Evolutionary conservation across 2,888 invertebrate genomes (phyloP).

Genomic region (Cheilosia urbana): DNA sequence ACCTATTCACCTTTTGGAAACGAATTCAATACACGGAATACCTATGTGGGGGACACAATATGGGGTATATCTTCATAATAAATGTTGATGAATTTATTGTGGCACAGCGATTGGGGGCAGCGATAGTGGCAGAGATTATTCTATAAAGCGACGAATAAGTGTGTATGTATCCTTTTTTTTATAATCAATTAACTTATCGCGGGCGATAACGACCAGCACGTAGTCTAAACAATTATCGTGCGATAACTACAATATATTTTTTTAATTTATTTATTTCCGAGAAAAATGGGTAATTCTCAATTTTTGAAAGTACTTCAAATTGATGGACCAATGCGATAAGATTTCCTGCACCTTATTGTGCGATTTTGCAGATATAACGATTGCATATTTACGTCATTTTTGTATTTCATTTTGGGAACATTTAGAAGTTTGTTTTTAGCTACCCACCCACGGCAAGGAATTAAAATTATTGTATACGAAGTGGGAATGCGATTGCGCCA

Average conservation of each 20-base stretch:
- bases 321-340: conserved; percentile 25
- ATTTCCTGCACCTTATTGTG: background rate
- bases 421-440: too few species aligned
- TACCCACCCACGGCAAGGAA: too few species aligned
- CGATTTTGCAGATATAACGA: too few species aligned
- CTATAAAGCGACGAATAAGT: conserved; percentile 45
- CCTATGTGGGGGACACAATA: background rate
- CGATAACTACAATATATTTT: background rate
- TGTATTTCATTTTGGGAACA: too few species aligned
- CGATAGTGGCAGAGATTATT: conserved; percentile 42
- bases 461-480: too few species aligned
- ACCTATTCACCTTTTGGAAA: background rate
- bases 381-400: too few species aligned
- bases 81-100: conserved; percentile 61
- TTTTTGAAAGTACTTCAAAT: conserved; percentile 4
- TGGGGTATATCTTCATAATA: background rate
- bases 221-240: conserved; percentile 6
- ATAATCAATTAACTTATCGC: conserved; percentile 58
- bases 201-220: background rate
- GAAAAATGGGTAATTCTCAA: conserved; percentile 1
- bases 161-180: conserved; percentile 9
- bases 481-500: too few species aligned
- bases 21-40: background rate
- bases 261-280: conserved; percentile 2
- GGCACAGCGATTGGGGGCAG: conserved; percentile 50